Percentiles rank a stretch among this genome's conserved stretches.
These are phyloP conservation scores for Ceratotherium simum DNA, from an alignment of 2,113 vertebrate genomes.

Conservation along the genomic window DNA sequence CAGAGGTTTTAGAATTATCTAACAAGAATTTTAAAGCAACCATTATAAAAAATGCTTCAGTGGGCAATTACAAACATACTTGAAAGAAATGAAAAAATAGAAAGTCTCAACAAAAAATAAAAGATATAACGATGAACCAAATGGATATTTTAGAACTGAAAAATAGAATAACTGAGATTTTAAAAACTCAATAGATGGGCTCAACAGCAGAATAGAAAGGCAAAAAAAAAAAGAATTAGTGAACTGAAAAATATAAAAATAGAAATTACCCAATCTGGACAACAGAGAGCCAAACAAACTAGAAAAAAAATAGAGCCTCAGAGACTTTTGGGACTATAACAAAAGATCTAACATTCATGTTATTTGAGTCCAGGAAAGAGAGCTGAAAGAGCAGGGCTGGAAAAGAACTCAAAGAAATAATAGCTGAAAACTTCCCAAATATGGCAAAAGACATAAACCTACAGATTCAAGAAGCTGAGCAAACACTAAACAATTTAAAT, in stretches of 20 bases:
- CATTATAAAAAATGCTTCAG: neutral
- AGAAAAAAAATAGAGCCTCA: neutral
- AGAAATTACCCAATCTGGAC: neutral
- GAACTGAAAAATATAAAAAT: neutral
- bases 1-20: neutral
- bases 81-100: neutral
- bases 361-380: neutral
- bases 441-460: no score
- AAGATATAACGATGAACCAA: neutral
- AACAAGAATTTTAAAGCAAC: neutral
- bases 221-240: neutral
- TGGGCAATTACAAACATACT: neutral
- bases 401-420: conserved; percentile 6
- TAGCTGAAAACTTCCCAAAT: no score
- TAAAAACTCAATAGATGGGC: neutral
- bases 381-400: neutral
- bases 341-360: neutral
- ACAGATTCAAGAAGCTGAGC: no score
- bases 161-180: neutral
- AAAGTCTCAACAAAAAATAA: neutral
- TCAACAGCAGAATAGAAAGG: neutral
- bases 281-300: neutral
- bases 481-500: no score
- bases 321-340: neutral
- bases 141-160: neutral